Conservation (phyloP, 2,113 vertebrate genomes). For the Protomyctophum bolini region DNA sequence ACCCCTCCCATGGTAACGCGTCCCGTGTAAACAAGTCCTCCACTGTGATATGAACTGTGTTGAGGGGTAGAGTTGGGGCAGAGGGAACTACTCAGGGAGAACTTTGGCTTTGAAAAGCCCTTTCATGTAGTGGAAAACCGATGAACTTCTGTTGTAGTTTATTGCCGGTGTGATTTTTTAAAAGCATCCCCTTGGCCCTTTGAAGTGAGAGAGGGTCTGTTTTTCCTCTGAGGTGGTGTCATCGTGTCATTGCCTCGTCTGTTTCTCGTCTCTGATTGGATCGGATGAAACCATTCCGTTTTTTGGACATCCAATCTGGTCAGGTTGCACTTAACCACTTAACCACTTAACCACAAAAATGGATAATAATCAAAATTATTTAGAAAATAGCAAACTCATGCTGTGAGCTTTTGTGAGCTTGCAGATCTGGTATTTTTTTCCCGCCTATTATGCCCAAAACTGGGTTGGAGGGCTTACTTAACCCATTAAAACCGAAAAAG, state of each 20-base stretch:
- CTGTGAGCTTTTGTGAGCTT: too few relatives aligned
- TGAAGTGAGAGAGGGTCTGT: constrained; percentile 74
- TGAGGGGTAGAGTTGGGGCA: constrained; percentile 40
- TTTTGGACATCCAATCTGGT: constrained; percentile 21
- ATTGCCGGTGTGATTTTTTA: constrained; percentile 72
- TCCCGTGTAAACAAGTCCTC: constrained; percentile 55
- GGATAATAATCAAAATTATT: too few relatives aligned
- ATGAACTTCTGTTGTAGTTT: constrained; percentile 75
- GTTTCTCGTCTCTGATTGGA: constrained; percentile 65
- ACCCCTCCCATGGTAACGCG: constrained; percentile 58
- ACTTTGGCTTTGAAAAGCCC: constrained; percentile 55
- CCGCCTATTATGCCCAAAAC: too few relatives aligned
- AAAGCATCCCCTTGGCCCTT: constrained; percentile 70
- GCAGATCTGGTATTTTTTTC: too few relatives aligned
- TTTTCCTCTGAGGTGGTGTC: constrained; percentile 68
- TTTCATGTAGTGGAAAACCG: constrained; percentile 73
- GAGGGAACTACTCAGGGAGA: constrained; percentile 55
- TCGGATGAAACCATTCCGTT: constrained; percentile 42
- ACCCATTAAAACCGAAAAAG: too few relatives aligned
- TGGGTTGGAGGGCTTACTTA: too few relatives aligned
- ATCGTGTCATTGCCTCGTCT: constrained; percentile 54
- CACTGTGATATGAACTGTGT: constrained; percentile 55
- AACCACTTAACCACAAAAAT: neutral
- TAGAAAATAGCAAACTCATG: neutral
- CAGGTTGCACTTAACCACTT: constrained; percentile 12